Base-by-base conservation (phyloP, 2,113 vertebrate species). In the Diphyllodes magnificus region DNA sequence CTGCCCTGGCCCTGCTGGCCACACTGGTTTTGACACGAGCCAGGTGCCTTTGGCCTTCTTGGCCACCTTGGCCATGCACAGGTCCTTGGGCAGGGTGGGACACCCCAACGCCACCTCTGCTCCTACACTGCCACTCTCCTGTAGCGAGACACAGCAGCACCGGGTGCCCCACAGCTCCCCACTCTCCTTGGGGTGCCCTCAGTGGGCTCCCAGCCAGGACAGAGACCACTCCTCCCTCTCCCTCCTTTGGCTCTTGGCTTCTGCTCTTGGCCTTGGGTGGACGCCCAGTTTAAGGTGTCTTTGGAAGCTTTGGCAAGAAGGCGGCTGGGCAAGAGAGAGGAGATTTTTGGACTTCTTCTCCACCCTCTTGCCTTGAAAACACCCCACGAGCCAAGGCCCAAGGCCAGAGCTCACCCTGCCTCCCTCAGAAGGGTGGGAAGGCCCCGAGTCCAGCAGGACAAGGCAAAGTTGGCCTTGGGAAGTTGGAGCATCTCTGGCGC, bases 131-230 rank as follows among this genome's bases (percentile, higher is more conserved):
- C 2, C 1, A 11, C 56, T 82, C 10, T 25, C 28, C 56, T 20
- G 0, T 0, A 10, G 44, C 16, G 35, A n/a, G 9, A 27, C 47
- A 27, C 1, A 78, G 14, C 33, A 40, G 44, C n/a, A n/a, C 1
- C 0, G 1, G 37, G 35, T 22, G 28, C 13, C 47, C 42, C 69
- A n/a, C 11, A 78, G 61, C 61, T 71, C 10, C 61, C 18, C 49
- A 45, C 15, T 0, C 10, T 30, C 63, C 17, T 14, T 11, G 59
- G 47, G 77, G 49, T 60, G 53, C 27, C 53, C 18, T 15, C 37
- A 35, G 37, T 7, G 77, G 35, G 12, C 14, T 66, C 59, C 39
- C 42, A 40, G 39, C 10, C 21, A 44, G 35, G 16, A 37, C 3
- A 15, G 25, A 57, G 11, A 9, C 21, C 69, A 56, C 37, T n/a